phyloP scores from a whole-genome alignment of 2,888 invertebrate genomes.

The Caenorhabditis zanzibari region DNA sequence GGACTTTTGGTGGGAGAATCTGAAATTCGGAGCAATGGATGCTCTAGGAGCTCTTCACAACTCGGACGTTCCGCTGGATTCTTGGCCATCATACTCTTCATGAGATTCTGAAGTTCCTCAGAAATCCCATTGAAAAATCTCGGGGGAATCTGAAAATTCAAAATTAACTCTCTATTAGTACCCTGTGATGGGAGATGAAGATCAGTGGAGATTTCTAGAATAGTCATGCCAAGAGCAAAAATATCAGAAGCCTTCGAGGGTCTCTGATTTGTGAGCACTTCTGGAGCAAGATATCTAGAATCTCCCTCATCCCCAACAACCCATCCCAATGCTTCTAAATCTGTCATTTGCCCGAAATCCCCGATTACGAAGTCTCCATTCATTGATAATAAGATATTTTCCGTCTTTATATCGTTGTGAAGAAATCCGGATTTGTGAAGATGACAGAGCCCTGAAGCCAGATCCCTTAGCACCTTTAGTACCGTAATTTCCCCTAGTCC shows the following conservation, averaged over 20 bases:
- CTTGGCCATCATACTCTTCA: not conserved
- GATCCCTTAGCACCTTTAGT: not conserved
- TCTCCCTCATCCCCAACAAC: constrained; percentile 87
- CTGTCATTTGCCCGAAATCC: constrained; percentile 5
- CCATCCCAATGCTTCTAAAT: constrained; percentile 36
- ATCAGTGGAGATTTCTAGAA: constrained; percentile 86
- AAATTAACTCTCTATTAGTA: constrained; percentile 88
- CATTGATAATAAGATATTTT: constrained; percentile 88
- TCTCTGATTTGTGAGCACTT: constrained; percentile 87
- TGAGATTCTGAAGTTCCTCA: constrained; percentile 30
- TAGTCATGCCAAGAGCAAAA: constrained; percentile 85
- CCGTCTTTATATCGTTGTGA: constrained; percentile 90
- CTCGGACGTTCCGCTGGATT: not conserved
- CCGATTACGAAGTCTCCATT: constrained; percentile 87
- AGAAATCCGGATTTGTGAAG: not conserved
- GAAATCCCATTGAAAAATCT: constrained; percentile 78
- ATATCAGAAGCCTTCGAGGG: constrained; percentile 89
- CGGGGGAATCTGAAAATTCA: constrained; percentile 86
- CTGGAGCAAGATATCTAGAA: constrained; percentile 89
- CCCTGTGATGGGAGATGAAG: constrained; percentile 88
- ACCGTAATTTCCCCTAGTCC: not conserved
- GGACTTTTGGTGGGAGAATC: too few relatives aligned
- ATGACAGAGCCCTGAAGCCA: not conserved
- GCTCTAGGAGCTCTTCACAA: not conserved
- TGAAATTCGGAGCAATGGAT: not conserved